Base-by-base conservation (phyloP, 2,113 vertebrate genomes). In the Rutilus rutilus region DNA sequence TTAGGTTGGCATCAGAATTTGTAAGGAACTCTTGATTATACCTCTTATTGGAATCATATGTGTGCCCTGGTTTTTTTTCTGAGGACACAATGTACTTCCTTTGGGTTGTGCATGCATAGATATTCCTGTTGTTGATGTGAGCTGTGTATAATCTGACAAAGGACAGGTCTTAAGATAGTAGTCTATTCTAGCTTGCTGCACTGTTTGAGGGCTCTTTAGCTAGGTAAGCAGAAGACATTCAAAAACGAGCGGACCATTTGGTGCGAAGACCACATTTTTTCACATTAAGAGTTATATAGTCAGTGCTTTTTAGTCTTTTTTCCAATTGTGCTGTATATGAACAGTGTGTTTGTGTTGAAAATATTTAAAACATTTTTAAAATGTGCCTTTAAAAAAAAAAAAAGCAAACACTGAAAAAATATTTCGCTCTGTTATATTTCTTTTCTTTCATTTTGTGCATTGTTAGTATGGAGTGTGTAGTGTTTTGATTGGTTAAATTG, bases 321-420 rank as follows among this genome's bases (percentile, higher is more conserved):
- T 84, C 69, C 81, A 89, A 25, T 90, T 87, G 47, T 85, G 86
- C 52, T 89, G 62, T 88, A 36, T 86, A 83, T 85, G 83, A 85
- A 90, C 71, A 19, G 77, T 82, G 81, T 73, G 30, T 57, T 82
- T 89, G 85, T 85, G 77, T 87, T 92, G 87, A 93, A 93, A 90
- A 91, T 93, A 91, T 86, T 84, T 89, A 85, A 85, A 88, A 86
- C 50, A 82, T 85, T 39, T 82, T 88, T 42, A 83, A 85, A 89
- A 89, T 77, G 88, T 84, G 89, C 90, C 86, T 91, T 88, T 87
- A 80, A 89, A 86, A 86, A 52, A 89, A 62, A 88, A 73, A 64
- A 88, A 65, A 79, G 33, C 15, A 64, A 81, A 94, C 86, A 91
- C 91, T 92, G 88, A 92, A 93, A 90, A 84, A 80, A 74, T 71